Evolutionary conservation across 2,888 invertebrate species (phyloP).

Genomic region (Polydrusus pterygomalis): DNA sequence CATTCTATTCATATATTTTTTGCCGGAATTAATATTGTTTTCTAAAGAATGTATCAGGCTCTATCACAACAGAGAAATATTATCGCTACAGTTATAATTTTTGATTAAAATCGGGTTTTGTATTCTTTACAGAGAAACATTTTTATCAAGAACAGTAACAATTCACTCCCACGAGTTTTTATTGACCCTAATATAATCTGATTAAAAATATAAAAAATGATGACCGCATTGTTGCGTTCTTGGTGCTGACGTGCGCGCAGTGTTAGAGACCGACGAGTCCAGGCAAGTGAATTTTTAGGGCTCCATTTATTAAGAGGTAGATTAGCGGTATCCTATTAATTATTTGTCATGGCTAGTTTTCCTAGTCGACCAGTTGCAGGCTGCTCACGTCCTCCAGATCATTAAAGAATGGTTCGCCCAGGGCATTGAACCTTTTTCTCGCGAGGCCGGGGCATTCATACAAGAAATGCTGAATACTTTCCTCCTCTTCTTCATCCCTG

Average conservation of each 20-base stretch:
- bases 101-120: constrained; percentile 34
- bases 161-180: constrained; percentile 51
- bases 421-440: too few species aligned
- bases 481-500: too few species aligned
- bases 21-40: constrained; percentile 31
- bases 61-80: constrained; percentile 36
- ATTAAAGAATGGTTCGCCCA: too few species aligned
- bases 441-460: too few species aligned
- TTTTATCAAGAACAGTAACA: constrained; percentile 39
- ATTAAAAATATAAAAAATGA: constrained; percentile 47
- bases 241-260: constrained; percentile 47
- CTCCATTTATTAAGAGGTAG: background rate
- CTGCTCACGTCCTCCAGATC: too few species aligned
- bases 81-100: constrained; percentile 48
- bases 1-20: constrained; percentile 31
- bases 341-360: too few species aligned
- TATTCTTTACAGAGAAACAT: constrained; percentile 23
- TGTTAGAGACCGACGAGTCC: background rate
- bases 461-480: too few species aligned
- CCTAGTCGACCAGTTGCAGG: too few species aligned
- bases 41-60: constrained; percentile 29
- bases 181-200: constrained; percentile 55
- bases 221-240: constrained; percentile 37
- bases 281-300: background rate
- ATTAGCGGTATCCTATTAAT: background rate